Conservation (phyloP, 2,113 vertebrate species). For the Lepisosteus osseus region DNA sequence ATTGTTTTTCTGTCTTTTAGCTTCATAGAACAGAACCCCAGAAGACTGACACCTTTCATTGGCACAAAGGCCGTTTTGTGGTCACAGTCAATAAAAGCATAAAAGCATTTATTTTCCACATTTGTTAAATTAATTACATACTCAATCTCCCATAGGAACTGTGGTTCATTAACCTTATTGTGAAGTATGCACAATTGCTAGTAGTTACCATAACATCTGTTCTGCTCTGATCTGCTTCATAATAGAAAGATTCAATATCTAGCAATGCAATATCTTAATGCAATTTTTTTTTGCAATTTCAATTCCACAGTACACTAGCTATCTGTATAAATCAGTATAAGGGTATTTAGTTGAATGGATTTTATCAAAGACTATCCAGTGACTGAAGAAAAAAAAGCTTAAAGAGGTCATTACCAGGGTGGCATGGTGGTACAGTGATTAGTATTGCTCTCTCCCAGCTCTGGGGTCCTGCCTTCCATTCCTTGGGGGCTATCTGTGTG, state of each 20-base stretch:
- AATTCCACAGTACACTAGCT: conserved; percentile 66
- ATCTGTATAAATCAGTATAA: conserved; percentile 63
- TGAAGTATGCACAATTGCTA: conserved; percentile 76
- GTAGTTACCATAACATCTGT: conserved; percentile 76
- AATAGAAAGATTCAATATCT: conserved; percentile 80
- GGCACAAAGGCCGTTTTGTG: conserved; percentile 73
- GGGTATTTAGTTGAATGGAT: conserved; percentile 56
- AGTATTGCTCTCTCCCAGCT: no score
- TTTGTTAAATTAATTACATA: conserved; percentile 81
- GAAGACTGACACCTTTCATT: conserved; percentile 82
- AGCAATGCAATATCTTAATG: conserved; percentile 67
- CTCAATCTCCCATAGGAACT: conserved; percentile 79
- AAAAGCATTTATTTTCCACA: conserved; percentile 83
- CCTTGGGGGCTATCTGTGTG: no score
- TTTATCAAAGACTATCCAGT: conserved; percentile 23
- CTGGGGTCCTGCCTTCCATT: no score
- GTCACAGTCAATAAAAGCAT: conserved; percentile 82
- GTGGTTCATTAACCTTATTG: conserved; percentile 75
- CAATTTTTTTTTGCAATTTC: conserved; percentile 49
- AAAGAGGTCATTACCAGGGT: no score
- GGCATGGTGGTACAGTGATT: no score
- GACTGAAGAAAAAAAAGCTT: no score
- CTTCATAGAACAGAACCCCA: conserved; percentile 65
- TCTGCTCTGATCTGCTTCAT: conserved; percentile 73
- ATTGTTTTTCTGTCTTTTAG: conserved; percentile 60